These are phyloP conservation scores for Drosophila phalerata DNA, from an alignment of 2,888 invertebrate species.

Conservation along the genomic window DNA sequence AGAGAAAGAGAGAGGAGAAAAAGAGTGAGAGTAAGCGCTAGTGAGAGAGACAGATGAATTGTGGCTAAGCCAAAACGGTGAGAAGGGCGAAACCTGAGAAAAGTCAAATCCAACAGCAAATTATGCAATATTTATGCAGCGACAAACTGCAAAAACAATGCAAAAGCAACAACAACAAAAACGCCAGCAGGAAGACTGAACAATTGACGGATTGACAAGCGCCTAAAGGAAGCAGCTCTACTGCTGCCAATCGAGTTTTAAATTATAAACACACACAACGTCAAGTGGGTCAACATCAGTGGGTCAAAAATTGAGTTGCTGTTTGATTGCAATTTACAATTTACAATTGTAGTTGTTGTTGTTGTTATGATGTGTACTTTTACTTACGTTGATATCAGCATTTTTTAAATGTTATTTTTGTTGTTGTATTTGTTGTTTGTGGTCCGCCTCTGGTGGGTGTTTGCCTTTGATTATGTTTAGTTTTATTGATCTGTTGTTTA, in stretches of 20 bases:
- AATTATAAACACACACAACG: conserved; percentile 28
- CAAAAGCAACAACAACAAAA: background rate
- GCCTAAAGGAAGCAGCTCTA: conserved; percentile 27
- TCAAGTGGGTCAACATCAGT: conserved; percentile 74
- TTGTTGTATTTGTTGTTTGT: background rate
- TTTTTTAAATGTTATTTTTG: conserved; percentile 49
- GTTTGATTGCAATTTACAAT: conserved; percentile 60
- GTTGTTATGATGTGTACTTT: conserved; percentile 39
- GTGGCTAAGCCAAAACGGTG: conserved; percentile 13
- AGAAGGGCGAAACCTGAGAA: conserved; percentile 66
- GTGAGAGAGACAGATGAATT: background rate
- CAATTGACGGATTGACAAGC: conserved; percentile 17
- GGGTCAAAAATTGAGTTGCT: conserved; percentile 58
- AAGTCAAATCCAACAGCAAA: conserved; percentile 59
- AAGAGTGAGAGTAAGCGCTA: background rate
- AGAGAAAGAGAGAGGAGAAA: background rate
- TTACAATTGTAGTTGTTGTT: conserved; percentile 40
- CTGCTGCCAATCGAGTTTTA: conserved; percentile 31
- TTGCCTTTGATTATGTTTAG: conserved; percentile 45
- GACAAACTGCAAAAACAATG: conserved; percentile 67
- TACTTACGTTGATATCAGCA: conserved; percentile 83
- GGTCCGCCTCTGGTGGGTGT: conserved; percentile 45
- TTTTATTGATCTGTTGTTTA: conserved; percentile 57
- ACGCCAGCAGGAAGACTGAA: conserved; percentile 42
- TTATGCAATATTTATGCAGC: conserved; percentile 71